These are phyloP conservation scores for Asbolus verrucosus DNA, from an alignment of 1,140 invertebrate genomes.

Conservation along the genomic window DNA sequence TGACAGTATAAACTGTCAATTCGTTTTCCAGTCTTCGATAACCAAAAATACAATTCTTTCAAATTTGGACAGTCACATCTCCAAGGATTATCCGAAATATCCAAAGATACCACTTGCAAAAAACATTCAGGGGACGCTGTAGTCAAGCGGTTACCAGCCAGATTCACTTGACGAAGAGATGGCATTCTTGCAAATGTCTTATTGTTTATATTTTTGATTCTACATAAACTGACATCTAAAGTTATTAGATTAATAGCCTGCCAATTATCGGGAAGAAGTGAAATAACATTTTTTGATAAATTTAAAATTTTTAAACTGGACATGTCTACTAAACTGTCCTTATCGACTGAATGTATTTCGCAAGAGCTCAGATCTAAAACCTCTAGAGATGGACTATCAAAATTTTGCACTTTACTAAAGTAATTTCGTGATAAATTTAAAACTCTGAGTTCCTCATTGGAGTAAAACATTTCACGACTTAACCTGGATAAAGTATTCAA, in stretches of 20 bases:
- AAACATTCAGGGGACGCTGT: conserved; percentile 70
- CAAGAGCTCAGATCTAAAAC: conserved; percentile 71
- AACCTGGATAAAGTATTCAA: conserved; percentile 73
- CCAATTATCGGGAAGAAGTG: conserved; percentile 69
- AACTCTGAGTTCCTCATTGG: conserved; percentile 69
- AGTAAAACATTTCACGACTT: conserved; percentile 67
- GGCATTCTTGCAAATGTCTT: conserved; percentile 70
- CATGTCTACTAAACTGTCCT: conserved; percentile 68
- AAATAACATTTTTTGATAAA: conserved; percentile 71
- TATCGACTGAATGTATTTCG: conserved; percentile 70
- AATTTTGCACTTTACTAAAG: conserved; percentile 69
- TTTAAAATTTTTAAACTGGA: conserved; percentile 69
- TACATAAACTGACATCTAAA: conserved; percentile 71
- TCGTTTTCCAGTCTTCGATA: conserved; percentile 71
- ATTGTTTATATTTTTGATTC: conserved; percentile 68
- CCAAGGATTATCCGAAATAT: conserved; percentile 80
- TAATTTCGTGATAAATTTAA: conserved; percentile 76
- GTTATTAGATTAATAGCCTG: conserved; percentile 68
- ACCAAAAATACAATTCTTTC: conserved; percentile 70
- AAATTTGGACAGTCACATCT: conserved; percentile 75
- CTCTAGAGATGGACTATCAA: conserved; percentile 69
- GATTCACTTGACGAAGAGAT: conserved; percentile 69
- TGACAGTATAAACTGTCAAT: conserved; percentile 70
- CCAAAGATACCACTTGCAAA: conserved; percentile 69
- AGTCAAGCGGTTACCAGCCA: conserved; percentile 76